phyloP scores from a whole-genome alignment of 2,888 invertebrate species.

The Parascotia fuliginaria region DNA sequence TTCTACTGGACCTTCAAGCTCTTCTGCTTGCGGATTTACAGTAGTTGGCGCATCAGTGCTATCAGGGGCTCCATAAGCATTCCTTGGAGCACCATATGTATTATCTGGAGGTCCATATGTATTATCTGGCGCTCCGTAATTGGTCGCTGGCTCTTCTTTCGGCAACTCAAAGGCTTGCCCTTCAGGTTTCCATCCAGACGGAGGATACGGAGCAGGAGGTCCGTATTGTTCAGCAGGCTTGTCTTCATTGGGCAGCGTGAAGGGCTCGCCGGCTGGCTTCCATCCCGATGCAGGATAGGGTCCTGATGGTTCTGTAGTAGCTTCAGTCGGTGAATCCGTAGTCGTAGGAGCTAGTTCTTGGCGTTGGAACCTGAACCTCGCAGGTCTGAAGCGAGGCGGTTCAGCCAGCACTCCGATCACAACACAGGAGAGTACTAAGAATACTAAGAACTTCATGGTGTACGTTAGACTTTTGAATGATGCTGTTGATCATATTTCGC shows the following conservation, averaged over 20 bases:
- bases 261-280: constrained; percentile 71
- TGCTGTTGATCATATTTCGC: constrained; percentile 41
- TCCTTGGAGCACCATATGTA: constrained; percentile 70
- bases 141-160: constrained; percentile 59
- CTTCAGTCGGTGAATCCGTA: constrained; percentile 68
- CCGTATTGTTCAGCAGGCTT: constrained; percentile 51
- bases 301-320: constrained; percentile 65
- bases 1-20: constrained; percentile 69
- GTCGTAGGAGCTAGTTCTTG: constrained; percentile 76
- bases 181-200: constrained; percentile 78
- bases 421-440: constrained; percentile 60
- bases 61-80: constrained; percentile 62
- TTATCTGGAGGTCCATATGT: constrained; percentile 61
- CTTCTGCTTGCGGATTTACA: constrained; percentile 70
- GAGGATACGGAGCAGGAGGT: constrained; percentile 63
- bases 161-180: constrained; percentile 71
- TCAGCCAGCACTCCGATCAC: constrained; percentile 66
- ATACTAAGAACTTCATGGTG: constrained; percentile 70
- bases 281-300: constrained; percentile 74
- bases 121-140: constrained; percentile 67
- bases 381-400: constrained; percentile 75
- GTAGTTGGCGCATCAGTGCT: constrained; percentile 64
- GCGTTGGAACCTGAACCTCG: constrained; percentile 79
- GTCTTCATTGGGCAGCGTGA: constrained; percentile 60
- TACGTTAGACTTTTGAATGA: constrained; percentile 49